phyloP scores from a whole-genome alignment of 2,113 vertebrate species.

The Lasiurus cinereus region DNA sequence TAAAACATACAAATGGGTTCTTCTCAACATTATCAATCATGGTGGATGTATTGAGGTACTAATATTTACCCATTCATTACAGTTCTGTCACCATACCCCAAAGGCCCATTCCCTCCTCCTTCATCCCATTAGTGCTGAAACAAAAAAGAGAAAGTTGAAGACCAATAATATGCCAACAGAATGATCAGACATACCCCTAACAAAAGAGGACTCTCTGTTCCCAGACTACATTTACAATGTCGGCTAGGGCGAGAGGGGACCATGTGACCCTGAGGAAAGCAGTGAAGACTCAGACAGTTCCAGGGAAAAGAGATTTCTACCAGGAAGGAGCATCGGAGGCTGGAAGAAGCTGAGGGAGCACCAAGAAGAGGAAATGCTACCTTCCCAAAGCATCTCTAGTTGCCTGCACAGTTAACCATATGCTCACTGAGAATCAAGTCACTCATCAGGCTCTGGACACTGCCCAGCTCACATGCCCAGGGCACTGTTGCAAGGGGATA shows the following conservation, averaged over 20 bases:
- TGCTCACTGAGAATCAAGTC: too few species aligned
- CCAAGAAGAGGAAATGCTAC: too few species aligned
- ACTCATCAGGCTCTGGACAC: too few species aligned
- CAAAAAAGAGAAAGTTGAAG: neutral
- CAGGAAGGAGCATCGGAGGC: neutral
- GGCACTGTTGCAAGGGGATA: neutral
- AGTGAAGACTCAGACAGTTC: neutral
- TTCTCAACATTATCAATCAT: neutral
- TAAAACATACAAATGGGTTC: neutral
- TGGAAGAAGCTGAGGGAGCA: neutral
- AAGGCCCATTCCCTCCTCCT: neutral
- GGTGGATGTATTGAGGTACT: too few species aligned
- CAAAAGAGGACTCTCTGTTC: neutral
- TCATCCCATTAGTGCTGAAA: too few species aligned
- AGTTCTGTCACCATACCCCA: neutral
- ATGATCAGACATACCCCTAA: neutral
- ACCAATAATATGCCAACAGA: too few species aligned
- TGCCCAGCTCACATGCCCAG: neutral
- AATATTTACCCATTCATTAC: too few species aligned
- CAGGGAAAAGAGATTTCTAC: too few species aligned
- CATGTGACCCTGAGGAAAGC: neutral
- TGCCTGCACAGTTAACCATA: neutral
- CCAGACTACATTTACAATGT: rapidly evolving
- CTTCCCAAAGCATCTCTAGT: too few species aligned
- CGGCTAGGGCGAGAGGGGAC: too few species aligned